phyloP scores from a whole-genome alignment of 2,113 vertebrate species.

The Hyla sarda region DNA sequence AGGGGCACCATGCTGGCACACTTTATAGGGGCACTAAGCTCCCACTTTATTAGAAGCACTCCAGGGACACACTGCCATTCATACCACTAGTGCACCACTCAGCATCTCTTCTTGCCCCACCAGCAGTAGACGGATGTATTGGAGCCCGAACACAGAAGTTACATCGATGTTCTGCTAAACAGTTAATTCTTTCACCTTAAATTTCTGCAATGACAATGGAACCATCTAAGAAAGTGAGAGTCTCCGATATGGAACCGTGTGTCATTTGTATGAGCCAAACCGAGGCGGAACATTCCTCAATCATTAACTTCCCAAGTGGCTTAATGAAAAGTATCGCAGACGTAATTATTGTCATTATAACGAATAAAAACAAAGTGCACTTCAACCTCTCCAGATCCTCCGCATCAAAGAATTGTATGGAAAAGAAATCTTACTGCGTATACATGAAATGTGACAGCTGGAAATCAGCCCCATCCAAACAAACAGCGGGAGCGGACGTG shows the following conservation, averaged over 20 bases:
- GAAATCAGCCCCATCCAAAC: neutral
- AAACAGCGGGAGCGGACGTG: neutral
- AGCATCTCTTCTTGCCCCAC: neutral
- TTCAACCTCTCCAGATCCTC: neutral
- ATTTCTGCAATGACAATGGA: neutral
- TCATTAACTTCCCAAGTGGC: constrained; percentile 12
- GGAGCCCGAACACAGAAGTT: neutral
- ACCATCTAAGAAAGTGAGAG: neutral
- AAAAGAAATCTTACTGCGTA: neutral
- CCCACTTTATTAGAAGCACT: too few relatives aligned
- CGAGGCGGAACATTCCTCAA: neutral
- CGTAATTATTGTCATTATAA: constrained; percentile 9
- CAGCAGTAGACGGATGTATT: neutral
- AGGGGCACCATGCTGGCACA: too few relatives aligned
- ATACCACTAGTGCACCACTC: too few relatives aligned
- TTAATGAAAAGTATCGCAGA: constrained; percentile 11
- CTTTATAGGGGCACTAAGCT: too few relatives aligned
- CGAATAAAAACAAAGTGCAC: constrained; percentile 1
- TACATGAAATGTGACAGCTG: neutral
- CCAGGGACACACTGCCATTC: too few relatives aligned
- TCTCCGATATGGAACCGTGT: neutral
- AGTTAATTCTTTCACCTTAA: neutral
- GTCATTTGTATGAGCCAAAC: neutral
- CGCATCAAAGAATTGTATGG: neutral
- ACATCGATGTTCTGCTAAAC: neutral